A percentile compares a stretch with the other conserved stretches of the same genome.
phyloP scores from a whole-genome alignment of 2,888 invertebrate species.

The Taenaris catops region DNA sequence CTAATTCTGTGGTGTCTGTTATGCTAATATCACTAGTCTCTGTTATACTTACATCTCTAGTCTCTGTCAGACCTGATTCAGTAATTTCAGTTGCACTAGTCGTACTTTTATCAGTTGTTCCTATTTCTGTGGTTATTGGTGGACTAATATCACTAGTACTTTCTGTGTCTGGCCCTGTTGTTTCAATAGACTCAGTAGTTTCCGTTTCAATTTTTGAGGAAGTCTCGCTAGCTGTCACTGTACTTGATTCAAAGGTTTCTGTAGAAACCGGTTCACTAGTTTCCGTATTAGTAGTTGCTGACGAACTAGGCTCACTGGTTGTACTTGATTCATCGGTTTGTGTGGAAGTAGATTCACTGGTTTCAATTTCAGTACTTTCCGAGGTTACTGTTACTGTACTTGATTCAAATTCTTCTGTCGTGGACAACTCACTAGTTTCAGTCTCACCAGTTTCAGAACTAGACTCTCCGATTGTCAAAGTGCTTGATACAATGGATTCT shows the following conservation, averaged over 20 bases:
- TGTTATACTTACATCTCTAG: conserved; percentile 3
- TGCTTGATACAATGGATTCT: background rate
- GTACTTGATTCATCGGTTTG: conserved; percentile 5
- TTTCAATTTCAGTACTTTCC: too few relatives aligned
- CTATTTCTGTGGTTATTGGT: background rate
- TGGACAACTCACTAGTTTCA: too few relatives aligned
- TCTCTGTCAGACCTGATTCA: conserved; percentile 2
- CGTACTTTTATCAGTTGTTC: too few relatives aligned
- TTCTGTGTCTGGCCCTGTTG: background rate
- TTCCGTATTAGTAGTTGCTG: background rate
- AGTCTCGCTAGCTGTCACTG: too few relatives aligned
- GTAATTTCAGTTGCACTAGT: background rate
- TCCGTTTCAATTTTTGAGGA: too few relatives aligned
- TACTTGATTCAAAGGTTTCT: too few relatives aligned
- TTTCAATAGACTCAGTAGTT: too few relatives aligned
- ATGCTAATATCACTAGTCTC: conserved; percentile 1
- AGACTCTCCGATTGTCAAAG: background rate
- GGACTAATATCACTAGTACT: background rate
- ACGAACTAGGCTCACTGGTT: conserved; percentile 5
- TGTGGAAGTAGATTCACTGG: background rate
- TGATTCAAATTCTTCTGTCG: background rate
- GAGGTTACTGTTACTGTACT: too few relatives aligned
- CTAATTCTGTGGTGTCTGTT: conserved; percentile 7
- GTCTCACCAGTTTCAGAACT: too few relatives aligned
- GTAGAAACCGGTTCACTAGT: too few relatives aligned